A percentile compares a stretch with the other conserved stretches of the same genome.
Conservation (phyloP, 1,140 invertebrate species). For the Panulirus ornatus region DNA sequence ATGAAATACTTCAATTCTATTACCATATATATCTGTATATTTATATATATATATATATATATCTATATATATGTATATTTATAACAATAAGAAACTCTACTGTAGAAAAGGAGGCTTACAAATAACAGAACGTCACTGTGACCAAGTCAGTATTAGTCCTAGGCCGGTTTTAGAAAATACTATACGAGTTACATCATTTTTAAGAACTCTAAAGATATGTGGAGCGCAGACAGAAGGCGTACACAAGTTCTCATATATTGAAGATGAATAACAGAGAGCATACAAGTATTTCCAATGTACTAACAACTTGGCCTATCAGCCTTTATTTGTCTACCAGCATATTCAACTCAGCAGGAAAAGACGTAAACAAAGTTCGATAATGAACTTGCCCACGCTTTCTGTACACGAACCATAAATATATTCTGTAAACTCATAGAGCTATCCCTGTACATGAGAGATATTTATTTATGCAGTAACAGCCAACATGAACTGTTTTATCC, state of each 20-base stretch:
- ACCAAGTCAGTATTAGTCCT: background rate
- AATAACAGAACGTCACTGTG: conserved; percentile 24
- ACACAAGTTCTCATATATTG: background rate
- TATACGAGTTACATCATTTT: conserved; percentile 8
- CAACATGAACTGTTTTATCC: background rate
- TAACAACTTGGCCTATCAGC: no score
- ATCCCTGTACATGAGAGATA: conserved; percentile 37
- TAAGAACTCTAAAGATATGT: background rate
- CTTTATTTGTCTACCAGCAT: no score
- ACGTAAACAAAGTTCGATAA: background rate
- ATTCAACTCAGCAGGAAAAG: background rate
- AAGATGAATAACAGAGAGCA: background rate
- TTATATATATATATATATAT: conserved; percentile 38
- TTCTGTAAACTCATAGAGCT: conserved; percentile 44
- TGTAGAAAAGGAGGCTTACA: conserved; percentile 52
- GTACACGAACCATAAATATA: background rate
- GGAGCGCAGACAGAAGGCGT: background rate
- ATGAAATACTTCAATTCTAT: conserved; percentile 18
- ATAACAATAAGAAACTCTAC: conserved; percentile 51
- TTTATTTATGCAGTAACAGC: conserved; percentile 19
- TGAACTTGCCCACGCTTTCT: background rate
- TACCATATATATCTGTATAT: conserved; percentile 32
- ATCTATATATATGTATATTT: conserved; percentile 19
- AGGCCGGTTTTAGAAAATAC: conserved; percentile 28
- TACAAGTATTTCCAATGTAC: background rate